Base-by-base conservation (phyloP, 2,888 invertebrate species). In the Omphaloscelis lunosa region DNA sequence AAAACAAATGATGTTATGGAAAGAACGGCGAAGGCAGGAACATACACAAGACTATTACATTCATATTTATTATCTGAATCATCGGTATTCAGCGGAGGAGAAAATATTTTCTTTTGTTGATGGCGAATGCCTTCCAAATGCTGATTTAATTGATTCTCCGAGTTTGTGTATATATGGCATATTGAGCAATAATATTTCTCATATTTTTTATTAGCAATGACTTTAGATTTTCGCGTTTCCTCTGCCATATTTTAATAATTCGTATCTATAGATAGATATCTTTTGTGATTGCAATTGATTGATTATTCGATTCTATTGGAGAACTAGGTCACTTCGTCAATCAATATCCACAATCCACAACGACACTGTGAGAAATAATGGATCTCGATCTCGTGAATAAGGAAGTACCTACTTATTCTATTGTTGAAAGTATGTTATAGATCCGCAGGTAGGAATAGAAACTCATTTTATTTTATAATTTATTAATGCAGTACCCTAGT, bases 91-190 rank as follows among this genome's bases (percentile, higher is more conserved):
- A 83, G 78, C 34, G 86, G 87, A 82, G 90, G 91, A 88, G 82
- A 89, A 86, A 88, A 90, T 89, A 91, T 87, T 89, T 91, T 92
- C 87, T 89, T 95, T 88, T 94, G 92, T 86, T 92, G 93, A 90
- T 96, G 96, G 79, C 94, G 93, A 86, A 94, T 89, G 75, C 96
- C 96, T 86, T 95, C 93, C 80, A 96, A 89, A 91, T 97, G 97
- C 87, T 96, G 94, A 89, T 93, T 92, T 86, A 95, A 93, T 91
- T 97, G 96, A 88, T 92, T 93, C 85, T 93, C 93, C 1, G 96
- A 96, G 89, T 97, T 97, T n/a, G 96, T 94, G 77, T 91, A 93
- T 77, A 94, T 87, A 67, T 93, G 89, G 89, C 97, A 97, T 75
- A 91, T 81, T 29, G 91, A 87, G 82, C 96, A 96, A 88, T 94